Conservation (phyloP, 2,797 vertebrate genomes). For the Scarus forsteni region DNA sequence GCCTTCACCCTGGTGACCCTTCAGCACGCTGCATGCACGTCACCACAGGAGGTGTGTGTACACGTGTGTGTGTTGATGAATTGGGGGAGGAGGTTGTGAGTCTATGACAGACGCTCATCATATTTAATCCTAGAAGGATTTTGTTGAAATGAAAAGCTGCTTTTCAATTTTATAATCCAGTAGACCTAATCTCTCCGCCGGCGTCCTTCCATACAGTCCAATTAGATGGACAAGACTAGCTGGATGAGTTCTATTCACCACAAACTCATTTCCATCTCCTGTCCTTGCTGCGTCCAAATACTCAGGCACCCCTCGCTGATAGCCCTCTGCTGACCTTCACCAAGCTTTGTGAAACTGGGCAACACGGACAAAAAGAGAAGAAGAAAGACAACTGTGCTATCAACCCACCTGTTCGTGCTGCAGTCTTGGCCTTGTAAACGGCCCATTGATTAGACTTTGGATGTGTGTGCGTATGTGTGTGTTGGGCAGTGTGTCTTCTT, state of each 20-base stretch:
- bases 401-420: constrained; percentile 71
- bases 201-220: constrained; percentile 70
- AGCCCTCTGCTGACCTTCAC: constrained; percentile 64
- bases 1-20: constrained; percentile 55
- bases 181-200: constrained; percentile 74
- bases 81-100: constrained; percentile 37
- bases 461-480: constrained; percentile 36
- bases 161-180: constrained; percentile 84
- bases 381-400: constrained; percentile 47
- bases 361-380: constrained; percentile 26
- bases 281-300: constrained; percentile 53
- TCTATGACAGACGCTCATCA: constrained; percentile 80
- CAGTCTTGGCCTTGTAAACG: constrained; percentile 77
- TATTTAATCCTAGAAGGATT: constrained; percentile 83
- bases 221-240: constrained; percentile 74
- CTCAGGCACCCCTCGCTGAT: constrained; percentile 5
- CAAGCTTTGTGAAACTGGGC: constrained; percentile 30
- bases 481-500: constrained; percentile 58
- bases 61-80: constrained; percentile 32
- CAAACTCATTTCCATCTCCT: constrained; percentile 47
- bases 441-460: constrained; percentile 68
- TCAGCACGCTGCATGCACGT: constrained; percentile 29
- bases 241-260: constrained; percentile 52
- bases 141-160: constrained; percentile 82
- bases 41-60: constrained; percentile 44